A percentile compares a stretch with the other conserved stretches of the same genome.
phyloP scores from a whole-genome alignment of 2,888 invertebrate species.

The Frankliniella intonsa region DNA sequence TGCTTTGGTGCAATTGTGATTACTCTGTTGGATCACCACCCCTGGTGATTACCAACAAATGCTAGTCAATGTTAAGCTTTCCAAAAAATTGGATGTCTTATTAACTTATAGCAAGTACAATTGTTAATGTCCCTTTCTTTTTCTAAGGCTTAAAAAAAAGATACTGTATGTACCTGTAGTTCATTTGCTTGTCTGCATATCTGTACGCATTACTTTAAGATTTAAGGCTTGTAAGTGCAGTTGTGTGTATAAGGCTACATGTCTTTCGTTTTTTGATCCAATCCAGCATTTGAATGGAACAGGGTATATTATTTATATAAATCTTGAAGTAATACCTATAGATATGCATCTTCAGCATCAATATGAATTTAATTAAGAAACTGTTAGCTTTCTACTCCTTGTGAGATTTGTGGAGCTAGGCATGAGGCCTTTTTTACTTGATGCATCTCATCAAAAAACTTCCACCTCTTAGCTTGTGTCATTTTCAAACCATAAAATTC shows the following conservation, averaged over 20 bases:
- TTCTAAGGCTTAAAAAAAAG: neutral
- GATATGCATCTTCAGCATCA: conserved; percentile 17
- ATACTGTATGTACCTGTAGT: no score
- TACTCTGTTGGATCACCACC: no score
- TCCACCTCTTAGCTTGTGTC: neutral
- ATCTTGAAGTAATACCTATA: no score
- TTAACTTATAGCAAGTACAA: no score
- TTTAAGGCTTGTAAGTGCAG: conserved; percentile 19
- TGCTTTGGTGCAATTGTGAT: no score
- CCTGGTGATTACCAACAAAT: no score
- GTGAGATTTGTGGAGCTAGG: neutral
- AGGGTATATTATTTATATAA: neutral
- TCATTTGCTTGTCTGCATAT: neutral
- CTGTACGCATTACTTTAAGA: neutral
- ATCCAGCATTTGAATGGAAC: conserved; percentile 24
- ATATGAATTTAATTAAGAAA: neutral
- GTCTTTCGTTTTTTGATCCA: conserved; percentile 6
- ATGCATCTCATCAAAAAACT: neutral
- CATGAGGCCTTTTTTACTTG: neutral
- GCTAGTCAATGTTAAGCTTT: no score
- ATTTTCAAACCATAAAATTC: no score
- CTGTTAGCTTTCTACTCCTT: neutral
- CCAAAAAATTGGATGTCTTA: no score
- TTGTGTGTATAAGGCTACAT: conserved; percentile 11
- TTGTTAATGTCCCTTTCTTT: no score